Base-by-base conservation (phyloP, 1,140 invertebrate genomes). In the Pomacea maculata region DNA sequence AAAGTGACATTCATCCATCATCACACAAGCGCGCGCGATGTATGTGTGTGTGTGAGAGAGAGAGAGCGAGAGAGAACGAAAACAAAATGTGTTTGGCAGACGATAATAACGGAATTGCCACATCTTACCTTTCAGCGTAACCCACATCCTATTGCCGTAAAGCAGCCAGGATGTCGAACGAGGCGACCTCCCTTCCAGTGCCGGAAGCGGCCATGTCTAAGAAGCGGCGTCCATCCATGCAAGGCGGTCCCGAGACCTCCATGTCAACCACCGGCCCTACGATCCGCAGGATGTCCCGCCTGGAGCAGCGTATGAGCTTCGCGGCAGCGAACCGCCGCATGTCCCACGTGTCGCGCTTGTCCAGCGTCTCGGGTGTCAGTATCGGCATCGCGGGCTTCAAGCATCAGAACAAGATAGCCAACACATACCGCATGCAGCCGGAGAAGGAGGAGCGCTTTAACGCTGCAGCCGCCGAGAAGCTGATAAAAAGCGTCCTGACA, bases 401-500 rank as follows among this genome's bases (percentile, higher is more conserved):
- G 72, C 19, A 55, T 1, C 55, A 55, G 72, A 11, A 9, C 21
- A 73, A 52, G 57, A 71, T 57, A 77, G 77, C 45, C 78, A 90
- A 90, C 82, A 89, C 89, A 6, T 90, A 87, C 75, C 82, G 83
- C 79, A 75, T 87, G 70, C 85, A 78, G 14, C 89, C 89, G 12
- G 79, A 84, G 25, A 52, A 72, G 10, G 78, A 71, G 12, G 86
- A 87, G 61, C 86, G 85, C 80, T 89, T 90, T 80, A 85, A 88
- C 57, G 64, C 87, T 7, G 79, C 77, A 11, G 83, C 80, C 52
- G 89, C 86, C 9, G 80, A 87, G 78, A 82, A 84, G 57, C 82
- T 88, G 1, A 87, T 89, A 82, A 76, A 79, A 19, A 54, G 83
- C n/a, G 85, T 87, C 7, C 80, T 89, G 8, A 80, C 83, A 72